Base-by-base conservation (phyloP, 2,113 vertebrate species). In the Heliornis fulica region DNA sequence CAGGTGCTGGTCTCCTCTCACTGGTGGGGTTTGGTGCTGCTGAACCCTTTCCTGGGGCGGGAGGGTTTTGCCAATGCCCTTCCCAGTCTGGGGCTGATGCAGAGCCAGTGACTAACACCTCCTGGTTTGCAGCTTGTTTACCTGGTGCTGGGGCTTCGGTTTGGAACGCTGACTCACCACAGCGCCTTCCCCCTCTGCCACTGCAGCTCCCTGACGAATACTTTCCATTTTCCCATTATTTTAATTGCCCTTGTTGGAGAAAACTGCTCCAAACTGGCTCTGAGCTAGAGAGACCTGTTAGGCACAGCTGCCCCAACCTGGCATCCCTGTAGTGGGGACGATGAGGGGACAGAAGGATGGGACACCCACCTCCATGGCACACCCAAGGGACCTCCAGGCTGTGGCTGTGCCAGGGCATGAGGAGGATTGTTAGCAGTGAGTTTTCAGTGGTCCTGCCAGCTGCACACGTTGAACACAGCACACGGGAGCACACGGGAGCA, bases 211-310 rank as follows among this genome's bases (percentile, higher is more conserved):
- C 91, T 96, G 91, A 94, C 6, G 29, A 93, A 81, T 70, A 74
- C 85, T 95, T 96, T 90, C 91, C 93, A 88, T 95, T 90, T 93
- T 78, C 79, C 84, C 90, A 92, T 83, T 83, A 77, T 18, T 94
- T 88, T 92, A 93, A 96, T 92, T 80, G 76, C 76, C 71, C 71
- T 86, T 4, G 0, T 86, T 90, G 29, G n/a, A 63, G 60, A 50
- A 83, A 92, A 88, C 90, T 66, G 64, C 89, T 46, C 56, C 3
- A 5, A 57, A 63, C 71, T 5, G 51, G 71, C 81, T 78, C 28
- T 29, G 75, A 15, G 65, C 57, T 63, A 85, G 34, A 20, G 68
- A 53, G 59, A 53, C 66, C 51, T 70, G 53, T 29, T 40, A 16
- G 2, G 4, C 59, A 2, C 0, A 26, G 70, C 74, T 50, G 34